Percentiles rank a stretch among this genome's conserved stretches.
phyloP scores from a whole-genome alignment of 2,113 vertebrate genomes.

The Dipodomys merriami region DNA sequence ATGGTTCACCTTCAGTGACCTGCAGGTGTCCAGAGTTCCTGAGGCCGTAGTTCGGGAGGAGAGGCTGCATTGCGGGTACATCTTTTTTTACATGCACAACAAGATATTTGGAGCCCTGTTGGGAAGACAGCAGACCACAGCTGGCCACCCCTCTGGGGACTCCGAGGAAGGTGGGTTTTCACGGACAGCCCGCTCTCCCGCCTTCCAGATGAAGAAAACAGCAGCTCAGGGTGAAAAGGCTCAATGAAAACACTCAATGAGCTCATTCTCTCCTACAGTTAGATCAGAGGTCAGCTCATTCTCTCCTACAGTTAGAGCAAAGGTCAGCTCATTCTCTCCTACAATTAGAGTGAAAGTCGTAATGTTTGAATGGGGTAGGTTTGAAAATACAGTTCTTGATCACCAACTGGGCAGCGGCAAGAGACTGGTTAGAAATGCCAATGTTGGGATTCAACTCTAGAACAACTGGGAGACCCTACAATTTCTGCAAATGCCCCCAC shows the following conservation, averaged over 20 bases:
- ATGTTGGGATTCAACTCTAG: not conserved
- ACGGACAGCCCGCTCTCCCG: not conserved
- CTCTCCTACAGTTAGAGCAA: not conserved
- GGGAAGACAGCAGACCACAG: not conserved
- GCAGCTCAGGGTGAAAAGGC: not conserved
- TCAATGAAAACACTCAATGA: too few species aligned
- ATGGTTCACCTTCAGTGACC: not conserved
- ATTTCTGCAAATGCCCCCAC: too few species aligned
- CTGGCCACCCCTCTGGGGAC: not conserved
- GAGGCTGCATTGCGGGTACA: not conserved
- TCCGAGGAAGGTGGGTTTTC: not conserved
- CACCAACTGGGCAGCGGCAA: too few species aligned
- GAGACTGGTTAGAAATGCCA: not conserved
- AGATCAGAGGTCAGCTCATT: too few species aligned
- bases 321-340: not conserved
- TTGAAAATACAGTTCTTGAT: not conserved
- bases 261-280: not conserved
- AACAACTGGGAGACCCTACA: too few species aligned
- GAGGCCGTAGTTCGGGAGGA: not conserved
- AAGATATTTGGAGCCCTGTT: not conserved
- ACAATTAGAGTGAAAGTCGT: too few species aligned
- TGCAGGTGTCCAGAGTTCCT: not conserved
- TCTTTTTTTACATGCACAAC: conserved; percentile 30
- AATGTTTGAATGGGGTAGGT: not conserved
- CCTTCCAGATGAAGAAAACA: not conserved